Conservation (phyloP, 2,888 invertebrate species). For the Lasioglossum figueresi region DNA sequence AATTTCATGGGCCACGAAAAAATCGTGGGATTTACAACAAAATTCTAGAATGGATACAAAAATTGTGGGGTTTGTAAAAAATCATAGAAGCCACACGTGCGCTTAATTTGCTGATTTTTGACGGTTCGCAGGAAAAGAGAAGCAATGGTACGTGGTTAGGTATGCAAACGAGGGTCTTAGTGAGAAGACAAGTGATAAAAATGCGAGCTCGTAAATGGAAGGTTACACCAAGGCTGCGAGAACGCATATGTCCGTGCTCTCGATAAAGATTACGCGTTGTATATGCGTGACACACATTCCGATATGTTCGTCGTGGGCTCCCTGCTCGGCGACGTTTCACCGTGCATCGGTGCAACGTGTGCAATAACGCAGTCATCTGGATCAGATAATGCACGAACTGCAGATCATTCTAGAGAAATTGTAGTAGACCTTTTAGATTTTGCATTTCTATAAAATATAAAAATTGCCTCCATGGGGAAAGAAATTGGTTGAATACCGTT, state of each 20-base stretch:
- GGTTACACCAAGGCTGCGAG: constrained; percentile 59
- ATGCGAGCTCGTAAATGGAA: constrained; percentile 40
- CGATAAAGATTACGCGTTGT: constrained; percentile 54
- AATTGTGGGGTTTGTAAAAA: no score
- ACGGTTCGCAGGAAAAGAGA: no score
- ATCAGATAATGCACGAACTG: background rate
- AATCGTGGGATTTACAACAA: no score
- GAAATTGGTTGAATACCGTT: background rate
- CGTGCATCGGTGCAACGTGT: background rate
- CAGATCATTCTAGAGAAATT: background rate
- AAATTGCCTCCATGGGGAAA: background rate
- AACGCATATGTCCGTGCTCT: constrained; percentile 28
- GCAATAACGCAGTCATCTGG: background rate
- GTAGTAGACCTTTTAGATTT: background rate
- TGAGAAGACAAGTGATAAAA: constrained; percentile 37
- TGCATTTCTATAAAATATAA: background rate
- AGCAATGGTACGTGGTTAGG: no score
- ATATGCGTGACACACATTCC: constrained; percentile 60
- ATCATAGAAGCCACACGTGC: no score
- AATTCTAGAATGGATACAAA: no score
- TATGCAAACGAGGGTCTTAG: background rate
- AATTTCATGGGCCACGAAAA: no score
- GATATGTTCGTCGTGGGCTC: constrained; percentile 36
- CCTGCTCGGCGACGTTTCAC: constrained; percentile 1
- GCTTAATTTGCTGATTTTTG: no score